Conservation (phyloP, 2,113 vertebrate species). For the Nibea coibor region DNA sequence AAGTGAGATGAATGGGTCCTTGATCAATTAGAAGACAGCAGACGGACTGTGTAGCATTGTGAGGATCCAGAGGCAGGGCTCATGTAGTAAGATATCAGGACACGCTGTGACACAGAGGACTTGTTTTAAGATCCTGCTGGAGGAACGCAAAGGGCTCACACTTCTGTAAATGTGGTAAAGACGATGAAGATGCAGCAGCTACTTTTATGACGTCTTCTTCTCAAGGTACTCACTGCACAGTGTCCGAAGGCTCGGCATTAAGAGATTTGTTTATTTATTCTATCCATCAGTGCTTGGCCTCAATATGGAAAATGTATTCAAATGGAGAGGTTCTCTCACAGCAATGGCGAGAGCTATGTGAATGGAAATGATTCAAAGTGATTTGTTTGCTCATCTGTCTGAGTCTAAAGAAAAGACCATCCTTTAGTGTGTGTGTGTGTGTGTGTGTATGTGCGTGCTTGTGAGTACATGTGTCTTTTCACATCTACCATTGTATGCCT, state of each 20-base stretch:
- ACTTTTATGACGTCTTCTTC: background rate
- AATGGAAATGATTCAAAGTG: slow-evolving; percentile 27
- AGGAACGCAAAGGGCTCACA: slow-evolving; percentile 22
- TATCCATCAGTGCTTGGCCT: background rate
- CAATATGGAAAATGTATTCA: background rate
- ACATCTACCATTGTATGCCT: background rate
- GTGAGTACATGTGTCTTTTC: background rate
- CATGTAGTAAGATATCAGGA: slow-evolving; percentile 54
- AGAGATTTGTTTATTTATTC: background rate
- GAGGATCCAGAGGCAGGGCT: slow-evolving; percentile 48
- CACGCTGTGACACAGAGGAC: slow-evolving; percentile 73
- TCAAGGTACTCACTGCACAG: background rate
- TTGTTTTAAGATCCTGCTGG: slow-evolving; percentile 58
- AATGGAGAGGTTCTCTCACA: background rate
- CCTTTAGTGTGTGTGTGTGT: background rate
- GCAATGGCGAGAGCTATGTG: background rate
- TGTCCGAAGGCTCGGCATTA: background rate
- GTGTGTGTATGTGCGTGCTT: background rate
- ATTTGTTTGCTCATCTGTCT: slow-evolving; percentile 28
- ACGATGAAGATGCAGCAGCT: slow-evolving; percentile 1
- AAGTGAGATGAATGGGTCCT: slow-evolving; percentile 76
- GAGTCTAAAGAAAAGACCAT: slow-evolving; percentile 2
- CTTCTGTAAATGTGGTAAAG: background rate
- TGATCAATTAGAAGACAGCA: slow-evolving; percentile 69
- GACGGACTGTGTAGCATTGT: slow-evolving; percentile 29